These are phyloP conservation scores for Pyrrhosoma nymphula DNA, from an alignment of 2,888 invertebrate species.

Conservation along the genomic window DNA sequence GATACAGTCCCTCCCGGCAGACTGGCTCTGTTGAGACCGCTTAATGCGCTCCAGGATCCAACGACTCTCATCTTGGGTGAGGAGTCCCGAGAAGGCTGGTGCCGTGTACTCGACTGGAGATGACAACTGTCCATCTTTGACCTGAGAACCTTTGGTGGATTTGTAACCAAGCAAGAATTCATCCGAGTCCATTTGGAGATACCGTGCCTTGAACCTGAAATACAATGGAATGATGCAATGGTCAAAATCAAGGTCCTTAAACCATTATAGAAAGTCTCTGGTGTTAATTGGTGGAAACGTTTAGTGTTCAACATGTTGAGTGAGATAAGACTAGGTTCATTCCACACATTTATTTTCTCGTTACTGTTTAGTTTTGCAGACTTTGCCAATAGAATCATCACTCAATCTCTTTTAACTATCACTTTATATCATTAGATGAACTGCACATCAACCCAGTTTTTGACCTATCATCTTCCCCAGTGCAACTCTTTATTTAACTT, in stretches of 20 bases:
- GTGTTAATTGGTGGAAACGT: no score
- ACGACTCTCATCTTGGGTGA: slow-evolving; percentile 39
- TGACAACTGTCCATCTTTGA: background rate
- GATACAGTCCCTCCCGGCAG: background rate
- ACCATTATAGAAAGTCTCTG: no score
- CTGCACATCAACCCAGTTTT: no score
- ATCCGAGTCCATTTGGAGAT: slow-evolving; percentile 37
- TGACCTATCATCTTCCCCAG: no score
- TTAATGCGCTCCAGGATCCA: slow-evolving; percentile 25
- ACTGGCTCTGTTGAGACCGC: background rate
- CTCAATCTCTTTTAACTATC: no score
- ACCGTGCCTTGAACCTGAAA: slow-evolving; percentile 56
- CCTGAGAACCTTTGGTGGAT: slow-evolving; percentile 56
- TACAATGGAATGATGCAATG: background rate
- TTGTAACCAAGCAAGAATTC: slow-evolving; percentile 57
- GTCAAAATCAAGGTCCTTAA: background rate
- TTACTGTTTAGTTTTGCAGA: no score
- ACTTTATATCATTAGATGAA: no score
- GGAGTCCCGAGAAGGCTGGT: slow-evolving; percentile 30
- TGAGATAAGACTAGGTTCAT: no score
- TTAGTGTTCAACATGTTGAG: no score
- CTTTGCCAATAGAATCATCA: no score
- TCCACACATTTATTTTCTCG: no score
- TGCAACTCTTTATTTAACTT: no score
- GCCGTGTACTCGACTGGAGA: slow-evolving; percentile 29